phyloP scores from a whole-genome alignment of 2,888 invertebrate genomes.

The Calameuta filiformis region DNA sequence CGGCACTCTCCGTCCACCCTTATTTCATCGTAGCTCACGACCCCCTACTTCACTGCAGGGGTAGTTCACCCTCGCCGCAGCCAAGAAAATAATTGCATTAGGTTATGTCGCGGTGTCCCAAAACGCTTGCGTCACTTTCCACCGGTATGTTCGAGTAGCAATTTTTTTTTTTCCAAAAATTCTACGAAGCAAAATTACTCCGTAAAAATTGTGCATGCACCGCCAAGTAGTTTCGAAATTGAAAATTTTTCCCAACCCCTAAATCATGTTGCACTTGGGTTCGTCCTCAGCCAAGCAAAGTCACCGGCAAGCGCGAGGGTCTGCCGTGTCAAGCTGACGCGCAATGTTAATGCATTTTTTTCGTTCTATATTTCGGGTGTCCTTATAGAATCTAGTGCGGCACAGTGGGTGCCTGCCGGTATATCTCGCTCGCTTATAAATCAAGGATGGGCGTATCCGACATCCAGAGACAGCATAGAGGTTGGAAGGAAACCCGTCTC shows the following conservation, averaged over 20 bases:
- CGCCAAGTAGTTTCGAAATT: neutral
- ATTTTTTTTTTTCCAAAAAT: neutral
- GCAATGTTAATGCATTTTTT: slow-evolving; percentile 9
- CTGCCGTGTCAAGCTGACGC: slow-evolving; percentile 34
- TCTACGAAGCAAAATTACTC: no score
- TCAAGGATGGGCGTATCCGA: slow-evolving; percentile 61
- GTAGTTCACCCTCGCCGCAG: slow-evolving; percentile 35
- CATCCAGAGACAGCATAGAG: slow-evolving; percentile 60
- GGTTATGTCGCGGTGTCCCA: slow-evolving; percentile 47
- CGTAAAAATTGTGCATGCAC: neutral
- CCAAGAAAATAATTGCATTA: slow-evolving; percentile 61
- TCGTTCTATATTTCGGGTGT: slow-evolving; percentile 35
- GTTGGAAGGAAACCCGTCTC: slow-evolving; percentile 56
- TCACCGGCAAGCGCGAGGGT: slow-evolving; percentile 25
- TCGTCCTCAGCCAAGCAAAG: slow-evolving; percentile 11
- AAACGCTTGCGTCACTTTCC: neutral
- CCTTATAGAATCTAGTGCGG: slow-evolving; percentile 22
- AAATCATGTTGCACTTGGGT: neutral
- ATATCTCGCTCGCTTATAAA: slow-evolving; percentile 51
- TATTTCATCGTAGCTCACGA: neutral
- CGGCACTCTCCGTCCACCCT: neutral
- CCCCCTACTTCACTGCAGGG: neutral
- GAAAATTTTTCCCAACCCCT: neutral
- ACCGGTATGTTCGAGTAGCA: neutral
- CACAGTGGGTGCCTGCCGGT: slow-evolving; percentile 40